Percentiles rank a stretch among this genome's conserved stretches.
Evolutionary conservation across 2,797 vertebrate species (phyloP).

Genomic region (Molossus alvarezi): DNA sequence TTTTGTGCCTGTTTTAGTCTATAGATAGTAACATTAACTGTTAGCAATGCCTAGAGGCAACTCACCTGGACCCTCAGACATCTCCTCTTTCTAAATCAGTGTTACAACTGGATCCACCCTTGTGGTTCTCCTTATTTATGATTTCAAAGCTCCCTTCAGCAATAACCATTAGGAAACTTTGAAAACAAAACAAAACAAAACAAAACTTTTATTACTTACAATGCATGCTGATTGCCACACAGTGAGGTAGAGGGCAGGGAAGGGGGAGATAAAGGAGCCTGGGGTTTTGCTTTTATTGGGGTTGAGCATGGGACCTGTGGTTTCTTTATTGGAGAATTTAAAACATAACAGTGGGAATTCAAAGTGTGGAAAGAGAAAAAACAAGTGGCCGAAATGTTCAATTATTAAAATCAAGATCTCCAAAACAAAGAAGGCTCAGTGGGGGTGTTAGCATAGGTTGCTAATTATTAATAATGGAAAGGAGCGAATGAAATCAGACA

Average conservation of each 20-base stretch:
- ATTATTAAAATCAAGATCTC: not conserved
- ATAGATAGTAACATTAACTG: not conserved
- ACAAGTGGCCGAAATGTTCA: not conserved
- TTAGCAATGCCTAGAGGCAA: not conserved
- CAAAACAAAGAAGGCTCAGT: not conserved
- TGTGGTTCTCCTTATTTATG: not conserved
- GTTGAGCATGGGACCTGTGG: not conserved
- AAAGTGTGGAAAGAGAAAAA: not conserved
- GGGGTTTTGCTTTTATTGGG: not conserved
- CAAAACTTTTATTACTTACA: not conserved
- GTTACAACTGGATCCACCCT: not conserved
- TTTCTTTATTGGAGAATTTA: not conserved
- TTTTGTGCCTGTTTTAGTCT: not conserved
- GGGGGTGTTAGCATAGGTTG: not conserved
- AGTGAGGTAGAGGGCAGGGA: not conserved
- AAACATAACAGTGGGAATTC: not conserved
- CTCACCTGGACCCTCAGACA: not conserved
- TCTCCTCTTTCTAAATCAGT: not conserved
- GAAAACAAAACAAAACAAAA: not conserved
- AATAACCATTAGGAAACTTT: not conserved
- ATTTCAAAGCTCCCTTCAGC: not conserved
- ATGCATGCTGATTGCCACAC: not conserved
- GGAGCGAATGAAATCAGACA: not conserved
- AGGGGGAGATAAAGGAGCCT: not conserved
- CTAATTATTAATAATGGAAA: not conserved